Conservation (phyloP, 2,797 vertebrate species). For the Falco cherrug region DNA sequence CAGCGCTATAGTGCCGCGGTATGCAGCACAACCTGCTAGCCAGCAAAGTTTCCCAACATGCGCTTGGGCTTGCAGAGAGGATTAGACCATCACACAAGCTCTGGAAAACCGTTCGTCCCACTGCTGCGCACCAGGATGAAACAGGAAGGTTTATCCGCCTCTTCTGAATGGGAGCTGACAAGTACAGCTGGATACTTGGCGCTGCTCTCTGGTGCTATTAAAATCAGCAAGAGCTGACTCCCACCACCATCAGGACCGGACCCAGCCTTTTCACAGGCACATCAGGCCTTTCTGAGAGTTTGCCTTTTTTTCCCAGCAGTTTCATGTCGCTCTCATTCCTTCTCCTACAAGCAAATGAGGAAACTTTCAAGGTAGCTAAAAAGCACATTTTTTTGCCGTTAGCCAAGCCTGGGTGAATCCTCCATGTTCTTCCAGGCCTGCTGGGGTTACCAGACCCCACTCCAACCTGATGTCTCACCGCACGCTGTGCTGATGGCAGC, state of each 20-base stretch:
- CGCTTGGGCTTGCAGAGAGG: neutral
- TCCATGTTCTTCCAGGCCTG: accelerated
- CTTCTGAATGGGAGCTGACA: neutral
- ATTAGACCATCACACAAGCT: neutral
- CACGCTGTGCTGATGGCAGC: neutral
- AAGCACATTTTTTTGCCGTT: neutral
- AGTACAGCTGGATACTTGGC: constrained; percentile 19
- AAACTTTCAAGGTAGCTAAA: neutral
- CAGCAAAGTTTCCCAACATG: neutral
- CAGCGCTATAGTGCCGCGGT: accelerated
- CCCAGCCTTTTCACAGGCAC: neutral
- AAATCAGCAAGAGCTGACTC: constrained; percentile 5
- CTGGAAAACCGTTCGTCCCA: neutral
- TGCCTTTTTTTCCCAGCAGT: neutral
- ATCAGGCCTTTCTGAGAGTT: neutral
- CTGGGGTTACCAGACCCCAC: accelerated
- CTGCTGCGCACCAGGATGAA: neutral
- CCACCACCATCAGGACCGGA: neutral
- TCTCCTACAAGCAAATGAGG: neutral
- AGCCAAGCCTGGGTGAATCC: neutral
- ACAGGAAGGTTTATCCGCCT: neutral
- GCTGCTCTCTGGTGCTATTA: neutral
- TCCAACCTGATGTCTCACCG: neutral
- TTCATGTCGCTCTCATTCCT: neutral
- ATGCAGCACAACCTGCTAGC: neutral